Base-by-base conservation (phyloP, 2,888 invertebrate species). In the Exephanes ischioxanthus region DNA sequence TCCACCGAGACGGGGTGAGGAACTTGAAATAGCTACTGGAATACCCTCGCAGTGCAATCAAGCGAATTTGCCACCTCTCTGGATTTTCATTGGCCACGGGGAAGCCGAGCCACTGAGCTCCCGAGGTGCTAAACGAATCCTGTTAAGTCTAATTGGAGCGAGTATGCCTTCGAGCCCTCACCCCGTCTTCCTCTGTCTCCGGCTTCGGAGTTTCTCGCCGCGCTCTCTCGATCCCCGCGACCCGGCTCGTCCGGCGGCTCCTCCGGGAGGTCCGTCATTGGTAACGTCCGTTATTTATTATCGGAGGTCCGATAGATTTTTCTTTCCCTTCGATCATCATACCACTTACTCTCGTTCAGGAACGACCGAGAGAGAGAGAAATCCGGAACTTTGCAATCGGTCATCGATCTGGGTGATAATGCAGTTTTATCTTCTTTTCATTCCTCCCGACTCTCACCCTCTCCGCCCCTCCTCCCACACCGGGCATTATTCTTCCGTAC, bases 81-180 rank as follows among this genome's bases (percentile, higher is more conserved):
- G 77, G 80, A 84, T 85, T 83, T 73, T 83, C 84, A 80, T 83
- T 80, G 83, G 80, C 80, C 80, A 61, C 71, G 72, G 63, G 68
- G 68, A 80, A 16, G 67, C 80, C 19, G 73, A 83, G 86, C 83
- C 80, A 77, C 72, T 55, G 77, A 78, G 78, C 79, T 80, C 75
- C 76, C 85, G 82, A 85, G 82, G 79, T 76, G 85, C 79, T 85
- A 85, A 85, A 84, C 86, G 86, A 83, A 86, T 86, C 80, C 84
- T 84, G 80, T 86, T 84, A 84, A 83, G 84, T 80, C 81, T 86
- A 83, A 84, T 84, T 86, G 83, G 86, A 80, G 81, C 84, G 86
- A 78, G 80, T 71, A 84, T 81, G 76, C 75, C 80, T 84, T 71
- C 63, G 30, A 76, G 67, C 81, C 75, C 73, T 51, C 33, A 22